Evolutionary conservation across 1,140 invertebrate genomes (phyloP).

Genomic region (Trialeurodes vaporariorum): DNA sequence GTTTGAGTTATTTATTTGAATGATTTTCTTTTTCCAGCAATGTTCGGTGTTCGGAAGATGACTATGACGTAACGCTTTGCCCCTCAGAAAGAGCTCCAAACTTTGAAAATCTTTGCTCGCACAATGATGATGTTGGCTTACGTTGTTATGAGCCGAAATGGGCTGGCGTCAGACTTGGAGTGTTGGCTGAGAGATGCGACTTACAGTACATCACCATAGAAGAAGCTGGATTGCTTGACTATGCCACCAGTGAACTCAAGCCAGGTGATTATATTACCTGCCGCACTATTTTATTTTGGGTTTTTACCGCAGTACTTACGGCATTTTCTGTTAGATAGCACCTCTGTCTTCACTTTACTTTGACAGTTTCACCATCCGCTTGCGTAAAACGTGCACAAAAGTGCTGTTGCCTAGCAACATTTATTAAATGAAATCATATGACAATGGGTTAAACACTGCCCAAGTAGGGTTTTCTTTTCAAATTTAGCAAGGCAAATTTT

Average conservation of each 20-base stretch:
- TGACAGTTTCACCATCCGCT: too few species aligned
- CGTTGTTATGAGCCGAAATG: conserved; percentile 81
- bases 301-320: too few species aligned
- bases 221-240: conserved; percentile 88
- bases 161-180: conserved; percentile 83
- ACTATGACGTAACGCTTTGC: conserved; percentile 84
- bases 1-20: too few species aligned
- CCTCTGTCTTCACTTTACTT: too few species aligned
- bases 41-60: conserved; percentile 80
- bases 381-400: too few species aligned
- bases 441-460: too few species aligned
- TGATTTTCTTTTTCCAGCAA: conserved; percentile 45
- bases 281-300: too few species aligned
- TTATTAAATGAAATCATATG: too few species aligned
- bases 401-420: too few species aligned
- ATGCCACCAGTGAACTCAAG: conserved; percentile 77
- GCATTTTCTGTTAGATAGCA: too few species aligned
- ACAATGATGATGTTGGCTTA: conserved; percentile 77
- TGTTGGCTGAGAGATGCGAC: conserved; percentile 70
- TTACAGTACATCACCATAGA: conserved; percentile 82
- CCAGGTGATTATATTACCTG: conserved; percentile 45
- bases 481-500: too few species aligned
- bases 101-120: conserved; percentile 81
- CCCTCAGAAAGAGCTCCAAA: conserved; percentile 56
- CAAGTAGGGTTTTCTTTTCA: too few species aligned